These are phyloP conservation scores for Terrapene triunguis DNA, from an alignment of 2,113 vertebrate genomes.

Conservation along the genomic window DNA sequence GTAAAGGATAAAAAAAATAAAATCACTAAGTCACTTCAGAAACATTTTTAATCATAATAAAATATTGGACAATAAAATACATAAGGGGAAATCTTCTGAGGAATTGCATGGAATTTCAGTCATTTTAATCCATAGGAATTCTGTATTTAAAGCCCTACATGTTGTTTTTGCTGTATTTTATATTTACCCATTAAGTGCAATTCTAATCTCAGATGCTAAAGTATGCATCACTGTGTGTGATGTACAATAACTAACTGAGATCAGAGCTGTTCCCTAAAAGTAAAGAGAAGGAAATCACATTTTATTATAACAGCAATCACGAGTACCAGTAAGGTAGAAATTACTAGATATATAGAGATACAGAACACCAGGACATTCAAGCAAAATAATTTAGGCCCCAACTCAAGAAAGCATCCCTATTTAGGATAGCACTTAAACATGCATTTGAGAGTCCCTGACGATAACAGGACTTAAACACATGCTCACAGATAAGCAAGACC, in stretches of 20 bases:
- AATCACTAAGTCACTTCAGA: neutral
- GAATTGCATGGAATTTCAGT: neutral
- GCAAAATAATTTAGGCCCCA: neutral
- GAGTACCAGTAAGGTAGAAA: conserved; percentile 10
- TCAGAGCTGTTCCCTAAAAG: conserved; percentile 11
- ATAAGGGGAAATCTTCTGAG: neutral
- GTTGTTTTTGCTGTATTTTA: neutral
- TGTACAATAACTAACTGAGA: conserved; percentile 22
- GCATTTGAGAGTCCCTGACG: neutral
- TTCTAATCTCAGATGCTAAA: conserved; percentile 32
- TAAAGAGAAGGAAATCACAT: conserved; percentile 24
- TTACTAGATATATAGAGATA: neutral
- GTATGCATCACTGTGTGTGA: neutral
- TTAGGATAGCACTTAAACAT: neutral
- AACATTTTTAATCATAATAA: neutral
- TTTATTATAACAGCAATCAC: conserved; percentile 34
- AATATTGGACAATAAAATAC: neutral
- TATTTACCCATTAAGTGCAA: neutral
- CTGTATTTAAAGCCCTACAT: neutral
- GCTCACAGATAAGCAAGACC: neutral
- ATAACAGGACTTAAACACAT: neutral
- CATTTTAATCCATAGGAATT: neutral
- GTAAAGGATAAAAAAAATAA: neutral
- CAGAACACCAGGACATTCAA: conserved; percentile 3
- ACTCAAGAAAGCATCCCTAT: neutral